Evolutionary conservation across 2,113 vertebrate species (phyloP).

Genomic region (Boleophthalmus pectinirostris): DNA sequence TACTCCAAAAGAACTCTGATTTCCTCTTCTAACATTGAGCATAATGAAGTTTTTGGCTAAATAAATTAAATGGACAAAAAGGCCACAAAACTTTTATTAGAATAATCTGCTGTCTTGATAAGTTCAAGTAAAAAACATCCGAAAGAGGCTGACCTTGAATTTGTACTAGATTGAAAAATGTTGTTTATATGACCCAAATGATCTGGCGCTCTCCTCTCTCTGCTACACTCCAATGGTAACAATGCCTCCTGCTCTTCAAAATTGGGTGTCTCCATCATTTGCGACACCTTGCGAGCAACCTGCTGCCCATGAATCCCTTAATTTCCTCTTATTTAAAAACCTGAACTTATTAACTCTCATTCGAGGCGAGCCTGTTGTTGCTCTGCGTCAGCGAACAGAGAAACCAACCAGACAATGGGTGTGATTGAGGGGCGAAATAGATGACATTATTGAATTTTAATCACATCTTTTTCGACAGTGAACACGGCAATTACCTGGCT

Average conservation of each 20-base stretch:
- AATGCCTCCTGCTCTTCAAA: conserved; percentile 28
- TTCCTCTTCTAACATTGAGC: not conserved
- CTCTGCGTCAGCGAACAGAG: conserved; percentile 57
- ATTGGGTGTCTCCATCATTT: conserved; percentile 23
- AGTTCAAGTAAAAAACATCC: not conserved
- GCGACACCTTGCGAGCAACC: conserved; percentile 33
- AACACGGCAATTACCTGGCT: conserved; percentile 75
- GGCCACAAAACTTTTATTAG: conserved; percentile 2
- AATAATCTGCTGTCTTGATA: not conserved
- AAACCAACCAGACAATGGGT: conserved; percentile 75
- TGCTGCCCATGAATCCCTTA: conserved; percentile 46
- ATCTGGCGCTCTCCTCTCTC: conserved; percentile 4
- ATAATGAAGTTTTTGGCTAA: not conserved
- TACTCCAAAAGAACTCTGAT: not conserved
- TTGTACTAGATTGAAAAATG: conserved; percentile 2
- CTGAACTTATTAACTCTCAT: conserved; percentile 64
- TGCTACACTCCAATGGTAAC: conserved; percentile 16
- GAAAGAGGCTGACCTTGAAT: not conserved
- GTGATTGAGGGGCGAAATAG: conserved; percentile 76
- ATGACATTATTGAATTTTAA: conserved; percentile 77
- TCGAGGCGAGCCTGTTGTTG: conserved; percentile 50
- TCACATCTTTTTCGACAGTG: conserved; percentile 69
- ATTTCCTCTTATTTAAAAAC: conserved; percentile 60
- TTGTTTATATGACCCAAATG: conserved; percentile 23
- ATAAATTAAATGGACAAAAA: not conserved